Base-by-base conservation (phyloP, 2,113 vertebrate genomes). In the Trogon melanurus region DNA sequence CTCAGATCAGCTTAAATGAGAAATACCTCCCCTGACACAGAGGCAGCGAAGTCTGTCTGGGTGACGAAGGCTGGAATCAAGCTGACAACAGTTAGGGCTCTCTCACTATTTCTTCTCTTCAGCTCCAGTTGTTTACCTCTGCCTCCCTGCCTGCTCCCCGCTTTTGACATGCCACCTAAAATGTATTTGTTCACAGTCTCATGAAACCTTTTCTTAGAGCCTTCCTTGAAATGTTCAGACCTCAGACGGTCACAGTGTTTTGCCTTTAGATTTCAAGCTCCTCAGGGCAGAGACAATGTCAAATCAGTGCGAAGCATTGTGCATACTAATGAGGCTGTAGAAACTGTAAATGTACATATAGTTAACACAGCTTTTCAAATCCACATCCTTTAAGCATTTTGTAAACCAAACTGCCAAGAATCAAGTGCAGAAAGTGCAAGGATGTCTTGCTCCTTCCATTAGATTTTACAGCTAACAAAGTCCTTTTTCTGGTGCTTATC, bases 181-280 rank as follows among this genome's bases (percentile, higher is more conserved):
- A 94, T 0, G 0, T 23, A 13, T 93, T 79, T 75, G 53, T 65
- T 88, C 93, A 72, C 44, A 85, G 88, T 6, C 45, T 82, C 79
- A 16, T 45, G 58, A 72, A 89, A 65, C 62, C 45, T 79, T 81
- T 93, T 61, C 79, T 61, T 64, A 70, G 73, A 92, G 50, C 27
- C 58, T 57, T 65, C 54, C 73, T 76, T 54, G 70, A 79, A 88
- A 88, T 18, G n/a, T 87, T 91, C 73, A 48, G 74, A 51, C 95
- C 91, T 93, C 91, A 89, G 80, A 89, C 38, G 78, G 91, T 89
- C 91, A 79, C 19, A 6, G 73, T 80, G 93, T 75, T 81, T 57
- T 93, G 80, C 89, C 95, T 95, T 89, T 32, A 62, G 62, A 53
- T 89, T 93, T 89, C 58, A 23, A 87, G 70, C 45, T 94, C 45